Conservation (phyloP, 2,888 invertebrate species). For the Phengaris arion region DNA sequence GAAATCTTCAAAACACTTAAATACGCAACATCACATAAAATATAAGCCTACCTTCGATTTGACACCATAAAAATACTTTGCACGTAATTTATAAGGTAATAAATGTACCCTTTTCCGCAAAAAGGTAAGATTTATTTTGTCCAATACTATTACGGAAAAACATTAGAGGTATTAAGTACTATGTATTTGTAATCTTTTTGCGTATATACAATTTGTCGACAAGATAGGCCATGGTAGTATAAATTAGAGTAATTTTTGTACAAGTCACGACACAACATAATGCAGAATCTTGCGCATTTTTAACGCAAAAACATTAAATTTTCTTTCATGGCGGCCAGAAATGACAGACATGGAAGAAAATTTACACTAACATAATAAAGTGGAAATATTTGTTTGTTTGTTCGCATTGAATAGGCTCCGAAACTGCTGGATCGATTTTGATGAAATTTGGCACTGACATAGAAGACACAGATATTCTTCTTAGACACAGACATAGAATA, state of each 20-base stretch:
- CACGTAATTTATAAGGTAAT: constrained; percentile 15
- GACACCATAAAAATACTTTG: neutral
- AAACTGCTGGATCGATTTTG: too few relatives aligned
- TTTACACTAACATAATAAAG: too few relatives aligned
- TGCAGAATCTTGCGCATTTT: neutral
- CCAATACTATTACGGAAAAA: constrained; percentile 3
- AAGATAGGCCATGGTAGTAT: neutral
- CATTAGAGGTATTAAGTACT: neutral
- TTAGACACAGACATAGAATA: too few relatives aligned
- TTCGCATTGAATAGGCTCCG: too few relatives aligned
- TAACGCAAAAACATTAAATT: too few relatives aligned
- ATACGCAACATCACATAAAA: neutral
- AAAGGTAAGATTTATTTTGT: constrained; percentile 10
- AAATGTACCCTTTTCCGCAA: constrained; percentile 13
- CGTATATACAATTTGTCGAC: neutral
- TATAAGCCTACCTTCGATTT: neutral
- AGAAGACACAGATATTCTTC: too few relatives aligned
- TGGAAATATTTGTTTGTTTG: too few relatives aligned
- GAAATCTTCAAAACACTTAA: neutral
- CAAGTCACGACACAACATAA: neutral
- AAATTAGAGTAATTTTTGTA: neutral
- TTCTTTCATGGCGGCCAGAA: too few relatives aligned
- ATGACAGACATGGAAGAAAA: too few relatives aligned
- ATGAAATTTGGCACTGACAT: too few relatives aligned
- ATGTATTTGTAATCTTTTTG: neutral